phyloP scores from a whole-genome alignment of 2,797 vertebrate species.

The Pteropus rufus region DNA sequence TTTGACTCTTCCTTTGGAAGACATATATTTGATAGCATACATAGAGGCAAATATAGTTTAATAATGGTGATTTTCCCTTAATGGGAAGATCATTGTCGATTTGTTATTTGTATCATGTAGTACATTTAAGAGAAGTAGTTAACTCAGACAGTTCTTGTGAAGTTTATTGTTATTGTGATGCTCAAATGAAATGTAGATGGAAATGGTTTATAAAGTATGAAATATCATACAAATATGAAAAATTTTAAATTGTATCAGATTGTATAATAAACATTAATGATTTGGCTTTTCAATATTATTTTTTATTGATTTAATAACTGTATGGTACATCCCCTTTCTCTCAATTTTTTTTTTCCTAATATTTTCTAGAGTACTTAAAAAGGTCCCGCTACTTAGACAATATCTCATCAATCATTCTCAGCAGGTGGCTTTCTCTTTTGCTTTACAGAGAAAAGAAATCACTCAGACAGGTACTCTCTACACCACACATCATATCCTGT shows the following conservation, averaged over 20 bases:
- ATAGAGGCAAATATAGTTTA: neutral
- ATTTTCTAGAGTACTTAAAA: neutral
- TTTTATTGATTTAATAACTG: neutral
- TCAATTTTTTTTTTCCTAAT: neutral
- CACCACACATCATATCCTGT: accelerated
- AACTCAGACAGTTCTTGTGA: neutral
- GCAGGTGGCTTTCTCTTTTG: neutral
- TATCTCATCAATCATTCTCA: neutral
- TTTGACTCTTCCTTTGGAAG: neutral
- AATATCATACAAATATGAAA: neutral
- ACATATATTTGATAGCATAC: neutral
- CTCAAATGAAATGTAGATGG: neutral
- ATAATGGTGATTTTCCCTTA: neutral
- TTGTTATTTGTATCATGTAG: neutral
- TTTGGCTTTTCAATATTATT: neutral
- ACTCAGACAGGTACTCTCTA: neutral
- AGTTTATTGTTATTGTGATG: neutral
- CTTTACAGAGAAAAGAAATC: neutral
- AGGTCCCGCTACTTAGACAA: neutral
- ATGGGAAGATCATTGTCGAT: neutral
- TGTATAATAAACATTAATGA: neutral
- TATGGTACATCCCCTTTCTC: neutral
- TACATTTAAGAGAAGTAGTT: neutral
- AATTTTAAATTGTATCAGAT: neutral
- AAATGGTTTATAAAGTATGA: neutral